Percentiles rank a stretch among this genome's conserved stretches.
Evolutionary conservation across 2,888 invertebrate species (phyloP).

Genomic region (Esperia sulphurella): DNA sequence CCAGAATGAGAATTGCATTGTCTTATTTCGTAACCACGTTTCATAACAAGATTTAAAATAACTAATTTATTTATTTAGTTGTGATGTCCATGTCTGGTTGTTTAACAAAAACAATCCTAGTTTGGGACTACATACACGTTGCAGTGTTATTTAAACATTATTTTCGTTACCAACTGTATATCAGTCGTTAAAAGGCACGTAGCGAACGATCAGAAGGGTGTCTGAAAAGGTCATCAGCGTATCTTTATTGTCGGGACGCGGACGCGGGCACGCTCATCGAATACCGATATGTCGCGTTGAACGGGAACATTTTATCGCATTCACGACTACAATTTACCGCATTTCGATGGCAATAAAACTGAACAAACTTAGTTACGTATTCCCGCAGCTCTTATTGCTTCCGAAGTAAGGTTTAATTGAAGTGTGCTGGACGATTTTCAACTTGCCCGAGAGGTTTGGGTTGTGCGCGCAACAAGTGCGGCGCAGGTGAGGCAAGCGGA

Average conservation of each 20-base stretch:
- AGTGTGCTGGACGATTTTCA: neutral
- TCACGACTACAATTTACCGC: neutral
- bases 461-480: conserved; percentile 73
- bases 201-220: conserved; percentile 10
- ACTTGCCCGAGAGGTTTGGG: conserved; percentile 24
- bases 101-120: no score
- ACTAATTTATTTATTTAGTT: no score
- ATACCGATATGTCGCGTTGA: conserved; percentile 12
- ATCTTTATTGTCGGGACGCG: conserved; percentile 23
- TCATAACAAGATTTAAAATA: no score
- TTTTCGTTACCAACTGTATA: no score
- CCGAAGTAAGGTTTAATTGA: neutral
- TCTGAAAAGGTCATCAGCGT: conserved; percentile 27
- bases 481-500: conserved; percentile 50
- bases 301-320: neutral
- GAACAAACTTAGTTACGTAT: neutral
- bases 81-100: no score
- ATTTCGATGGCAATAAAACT: neutral
- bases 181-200: conserved; percentile 10
- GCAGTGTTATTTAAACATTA: no score
- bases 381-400: neutral
- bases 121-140: no score
- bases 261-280: conserved; percentile 17
- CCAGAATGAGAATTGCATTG: no score
- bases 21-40: no score